Evolutionary conservation across 2,797 vertebrate genomes (phyloP).

Genomic region (Strix occidentalis): DNA sequence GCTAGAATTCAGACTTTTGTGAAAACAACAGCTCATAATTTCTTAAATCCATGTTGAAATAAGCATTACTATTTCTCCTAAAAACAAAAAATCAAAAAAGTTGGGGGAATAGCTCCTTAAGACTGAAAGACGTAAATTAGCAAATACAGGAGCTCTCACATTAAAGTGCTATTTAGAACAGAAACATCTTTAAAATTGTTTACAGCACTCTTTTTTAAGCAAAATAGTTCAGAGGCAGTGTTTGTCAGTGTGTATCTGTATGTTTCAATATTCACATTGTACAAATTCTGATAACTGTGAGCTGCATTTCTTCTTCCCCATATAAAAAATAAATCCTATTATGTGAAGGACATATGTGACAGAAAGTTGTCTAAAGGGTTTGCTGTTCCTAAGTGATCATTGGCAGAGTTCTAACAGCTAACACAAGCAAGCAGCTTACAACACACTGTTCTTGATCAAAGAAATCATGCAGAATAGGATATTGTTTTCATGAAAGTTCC

Average conservation of each 20-base stretch:
- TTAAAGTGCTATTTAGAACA: not conserved
- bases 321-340: not conserved
- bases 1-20: not conserved
- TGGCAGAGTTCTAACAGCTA: not conserved
- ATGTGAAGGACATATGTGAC: not conserved
- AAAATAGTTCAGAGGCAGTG: not conserved
- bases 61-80: not conserved
- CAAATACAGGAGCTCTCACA: not conserved
- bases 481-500: not conserved
- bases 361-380: not conserved
- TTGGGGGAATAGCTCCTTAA: not conserved
- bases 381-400: not conserved
- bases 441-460: not conserved
- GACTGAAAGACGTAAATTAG: not conserved
- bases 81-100: not conserved
- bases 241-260: not conserved
- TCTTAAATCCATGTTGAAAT: not conserved
- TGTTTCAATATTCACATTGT: not conserved
- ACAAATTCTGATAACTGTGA: not conserved
- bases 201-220: not conserved
- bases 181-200: not conserved
- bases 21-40: not conserved
- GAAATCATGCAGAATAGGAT: not conserved
- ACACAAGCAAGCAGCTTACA: not conserved
- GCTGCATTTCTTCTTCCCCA: not conserved